Conservation (phyloP, 2,797 vertebrate species). For the Cryptoblepharus egeriae region DNA sequence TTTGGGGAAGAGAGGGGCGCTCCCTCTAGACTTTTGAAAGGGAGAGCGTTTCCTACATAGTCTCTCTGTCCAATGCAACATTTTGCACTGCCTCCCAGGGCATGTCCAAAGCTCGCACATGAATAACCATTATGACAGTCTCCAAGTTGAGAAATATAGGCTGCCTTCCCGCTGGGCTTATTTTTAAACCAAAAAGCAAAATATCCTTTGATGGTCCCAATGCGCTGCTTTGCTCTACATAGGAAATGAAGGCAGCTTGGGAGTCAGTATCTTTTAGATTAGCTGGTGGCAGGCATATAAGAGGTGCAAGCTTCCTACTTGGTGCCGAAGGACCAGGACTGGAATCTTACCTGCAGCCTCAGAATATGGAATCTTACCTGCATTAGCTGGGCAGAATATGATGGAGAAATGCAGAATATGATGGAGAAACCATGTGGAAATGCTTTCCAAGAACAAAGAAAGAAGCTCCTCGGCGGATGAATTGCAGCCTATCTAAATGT, state of each 20-base stretch:
- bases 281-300: too few species aligned
- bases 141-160: accelerated
- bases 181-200: constrained; percentile 25
- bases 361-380: too few species aligned
- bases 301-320: not conserved
- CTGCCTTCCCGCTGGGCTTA: not conserved
- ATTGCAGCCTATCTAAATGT: too few species aligned
- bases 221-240: not conserved
- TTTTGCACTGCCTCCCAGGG: too few species aligned
- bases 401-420: not conserved
- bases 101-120: not conserved
- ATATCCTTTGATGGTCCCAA: not conserved
- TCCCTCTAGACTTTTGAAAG: too few species aligned
- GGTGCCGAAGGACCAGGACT: not conserved
- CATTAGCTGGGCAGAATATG: too few species aligned
- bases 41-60: too few species aligned
- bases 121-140: not conserved
- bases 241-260: not conserved
- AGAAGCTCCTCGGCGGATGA: not conserved
- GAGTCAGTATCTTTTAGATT: not conserved
- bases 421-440: not conserved
- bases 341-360: not conserved
- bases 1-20: not conserved
- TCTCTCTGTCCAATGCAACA: not conserved
- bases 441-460: constrained; percentile 13